These are phyloP conservation scores for Pollenia griseotomentosa DNA, from an alignment of 2,888 invertebrate species.

Conservation along the genomic window DNA sequence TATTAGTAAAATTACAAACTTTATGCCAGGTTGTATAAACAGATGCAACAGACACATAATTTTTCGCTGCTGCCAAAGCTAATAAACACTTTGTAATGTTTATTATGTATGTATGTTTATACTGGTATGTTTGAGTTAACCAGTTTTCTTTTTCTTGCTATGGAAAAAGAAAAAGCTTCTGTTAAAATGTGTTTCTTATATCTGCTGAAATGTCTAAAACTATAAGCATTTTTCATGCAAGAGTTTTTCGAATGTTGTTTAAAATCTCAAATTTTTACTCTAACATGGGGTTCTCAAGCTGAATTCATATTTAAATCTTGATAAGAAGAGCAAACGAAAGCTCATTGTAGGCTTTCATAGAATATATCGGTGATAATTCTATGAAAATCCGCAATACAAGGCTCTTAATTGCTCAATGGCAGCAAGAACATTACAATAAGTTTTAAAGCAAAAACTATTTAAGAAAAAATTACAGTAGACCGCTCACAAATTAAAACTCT, in stretches of 20 bases:
- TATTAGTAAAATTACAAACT: constrained; percentile 30
- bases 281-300: constrained; percentile 14
- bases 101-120: background rate
- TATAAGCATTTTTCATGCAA: constrained; percentile 10
- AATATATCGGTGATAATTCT: too few species aligned
- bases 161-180: constrained; percentile 11
- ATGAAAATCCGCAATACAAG: too few species aligned
- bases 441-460: too few species aligned
- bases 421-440: too few species aligned
- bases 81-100: constrained; percentile 57
- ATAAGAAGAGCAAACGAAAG: too few species aligned
- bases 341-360: too few species aligned
- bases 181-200: background rate
- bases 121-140: background rate
- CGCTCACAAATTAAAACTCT: too few species aligned
- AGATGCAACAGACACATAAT: constrained; percentile 20
- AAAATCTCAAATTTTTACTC: background rate
- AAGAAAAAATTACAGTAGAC: fast-evolving
- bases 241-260: background rate
- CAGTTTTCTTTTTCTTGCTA: constrained; percentile 14
- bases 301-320: background rate
- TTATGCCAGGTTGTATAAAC: constrained; percentile 1
- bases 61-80: constrained; percentile 44
- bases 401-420: too few species aligned
- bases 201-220: background rate